A percentile compares a stretch with the other conserved stretches of the same genome.
Conservation (phyloP, 92 coral and sea anemone genomes). For the Zoanthus sociatus region DNA sequence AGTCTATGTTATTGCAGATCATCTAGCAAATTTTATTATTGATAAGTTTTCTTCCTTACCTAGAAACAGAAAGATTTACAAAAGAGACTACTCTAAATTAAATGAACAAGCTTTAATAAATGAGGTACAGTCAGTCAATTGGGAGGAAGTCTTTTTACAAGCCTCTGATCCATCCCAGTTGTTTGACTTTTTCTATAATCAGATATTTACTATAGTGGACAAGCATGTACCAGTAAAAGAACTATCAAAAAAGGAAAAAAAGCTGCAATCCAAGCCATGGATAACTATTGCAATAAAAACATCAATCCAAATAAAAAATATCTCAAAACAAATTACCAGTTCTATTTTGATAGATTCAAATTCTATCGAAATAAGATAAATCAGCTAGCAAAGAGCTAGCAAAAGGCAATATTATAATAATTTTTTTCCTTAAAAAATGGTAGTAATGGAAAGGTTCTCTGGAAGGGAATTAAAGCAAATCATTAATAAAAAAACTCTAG, state of each 20-base stretch:
- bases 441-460: not conserved
- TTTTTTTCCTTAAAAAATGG: not conserved
- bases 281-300: not conserved
- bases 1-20: not conserved
- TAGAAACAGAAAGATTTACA: not conserved
- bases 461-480: constrained; percentile 18
- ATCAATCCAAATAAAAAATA: constrained; percentile 2
- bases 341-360: constrained; percentile 15
- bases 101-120: not conserved
- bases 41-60: not conserved
- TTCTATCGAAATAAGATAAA: not conserved
- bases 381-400: not conserved
- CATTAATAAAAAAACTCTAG: not conserved
- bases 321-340: constrained; percentile 3
- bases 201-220: no score
- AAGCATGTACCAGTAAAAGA: no score
- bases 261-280: no score
- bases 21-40: not conserved
- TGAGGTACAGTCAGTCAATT: not conserved
- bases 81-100: not conserved
- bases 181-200: no score
- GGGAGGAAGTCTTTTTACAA: no score
- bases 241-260: no score
- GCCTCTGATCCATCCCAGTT: no score
- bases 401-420: constrained; percentile 6